A percentile compares a stretch with the other conserved stretches of the same genome.
Evolutionary conservation across 2,113 vertebrate genomes (phyloP).

Genomic region (Petroica traversi): DNA sequence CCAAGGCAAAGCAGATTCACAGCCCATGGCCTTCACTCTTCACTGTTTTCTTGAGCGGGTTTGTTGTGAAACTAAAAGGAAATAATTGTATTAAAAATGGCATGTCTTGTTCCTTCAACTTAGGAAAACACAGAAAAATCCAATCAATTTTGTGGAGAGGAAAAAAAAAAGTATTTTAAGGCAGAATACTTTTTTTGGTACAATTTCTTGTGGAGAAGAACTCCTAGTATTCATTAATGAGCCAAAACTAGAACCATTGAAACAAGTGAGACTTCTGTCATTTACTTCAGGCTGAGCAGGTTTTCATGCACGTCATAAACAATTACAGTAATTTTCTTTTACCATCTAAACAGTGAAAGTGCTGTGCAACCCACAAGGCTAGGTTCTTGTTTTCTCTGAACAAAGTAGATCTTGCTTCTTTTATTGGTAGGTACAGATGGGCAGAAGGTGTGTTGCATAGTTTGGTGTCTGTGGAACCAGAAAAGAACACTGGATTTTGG

Average conservation of each 20-base stretch:
- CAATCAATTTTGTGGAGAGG: background rate
- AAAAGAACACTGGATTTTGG: background rate
- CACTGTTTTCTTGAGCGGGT: background rate
- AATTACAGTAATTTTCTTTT: slow-evolving; percentile 33
- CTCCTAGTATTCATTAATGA: background rate
- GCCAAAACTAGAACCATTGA: background rate
- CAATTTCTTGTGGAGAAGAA: background rate
- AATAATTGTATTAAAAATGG: background rate
- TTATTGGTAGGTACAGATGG: background rate
- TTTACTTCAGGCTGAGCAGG: slow-evolving; percentile 15
- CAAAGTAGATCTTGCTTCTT: background rate
- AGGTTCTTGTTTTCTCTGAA: background rate
- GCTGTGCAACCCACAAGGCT: background rate
- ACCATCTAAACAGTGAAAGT: slow-evolving; percentile 14
- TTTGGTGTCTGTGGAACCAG: background rate
- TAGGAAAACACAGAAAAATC: background rate
- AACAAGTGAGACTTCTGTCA: background rate
- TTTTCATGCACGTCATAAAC: slow-evolving; percentile 8
- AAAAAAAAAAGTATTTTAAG: background rate
- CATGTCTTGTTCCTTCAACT: background rate
- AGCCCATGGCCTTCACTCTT: background rate
- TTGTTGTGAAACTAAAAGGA: background rate
- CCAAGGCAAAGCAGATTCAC: background rate
- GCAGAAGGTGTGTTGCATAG: background rate
- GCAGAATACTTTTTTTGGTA: background rate